Base-by-base conservation (phyloP, 2,113 vertebrate genomes). In the Cheirogaleus medius region DNA sequence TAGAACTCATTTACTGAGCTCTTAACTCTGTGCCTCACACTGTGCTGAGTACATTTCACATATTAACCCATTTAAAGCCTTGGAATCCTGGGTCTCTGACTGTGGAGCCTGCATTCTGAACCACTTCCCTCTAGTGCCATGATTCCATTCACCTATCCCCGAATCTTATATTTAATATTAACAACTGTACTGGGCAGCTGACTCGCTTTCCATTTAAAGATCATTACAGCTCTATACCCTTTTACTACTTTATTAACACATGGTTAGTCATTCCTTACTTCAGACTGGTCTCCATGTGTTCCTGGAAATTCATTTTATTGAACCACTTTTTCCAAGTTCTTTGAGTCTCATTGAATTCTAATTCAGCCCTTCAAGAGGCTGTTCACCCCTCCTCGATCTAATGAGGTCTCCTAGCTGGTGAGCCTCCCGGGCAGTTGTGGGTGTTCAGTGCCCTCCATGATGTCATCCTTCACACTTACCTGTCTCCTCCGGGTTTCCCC, bases 291-390 rank as follows among this genome's bases (percentile, higher is more conserved):
- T 80, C 32, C 42, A 25, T n/a, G 47, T 91, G 54, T 87, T 96
- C 85, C 88, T 94, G 85, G 93, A 94, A 96, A 87, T 87, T 76
- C 64, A 84, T 86, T 76, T 93, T 81, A 91, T 94, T 91, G 78
- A 91, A 83, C 23, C 12, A 8, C 21, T 91, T 93, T 93, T 95
- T 95, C 89, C 52, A 76, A 83, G 29, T 83, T 95, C 77, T 96
- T 86, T 93, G 82, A 90, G 87, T 87, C 58, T 90, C 37, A 8
- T 15, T 97, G 87, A 69, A 93, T 87, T 95, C 56, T 58, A 69
- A 66, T 87, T 74, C 29, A 94, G 56, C 13, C 47, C 34, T 86
- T 87, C n/a, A 25, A 76, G 93, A 92, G 39, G 47, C 87, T 83
- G 27, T 60, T 87, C 83, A 74, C 49, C 39, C 29, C 27, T 18